phyloP scores from a whole-genome alignment of 2,113 vertebrate species.

The Hippopotamus amphibius region DNA sequence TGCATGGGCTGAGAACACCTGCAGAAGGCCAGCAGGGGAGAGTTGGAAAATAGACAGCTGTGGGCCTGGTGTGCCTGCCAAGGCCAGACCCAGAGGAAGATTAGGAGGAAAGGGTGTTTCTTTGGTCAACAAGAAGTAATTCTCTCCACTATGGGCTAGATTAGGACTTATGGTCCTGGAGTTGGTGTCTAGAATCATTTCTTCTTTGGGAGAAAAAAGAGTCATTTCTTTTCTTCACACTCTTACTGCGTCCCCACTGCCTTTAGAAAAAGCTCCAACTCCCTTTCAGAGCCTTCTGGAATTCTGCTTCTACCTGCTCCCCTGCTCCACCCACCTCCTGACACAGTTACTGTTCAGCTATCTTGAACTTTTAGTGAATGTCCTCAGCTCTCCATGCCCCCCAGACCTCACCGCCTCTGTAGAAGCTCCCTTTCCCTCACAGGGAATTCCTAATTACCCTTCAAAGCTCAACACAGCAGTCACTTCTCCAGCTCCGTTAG shows the following conservation, averaged over 20 bases:
- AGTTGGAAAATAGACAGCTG: rapidly evolving
- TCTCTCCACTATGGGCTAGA: neutral
- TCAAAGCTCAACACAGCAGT: no score
- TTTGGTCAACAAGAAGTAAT: neutral
- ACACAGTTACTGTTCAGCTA: neutral
- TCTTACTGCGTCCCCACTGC: neutral
- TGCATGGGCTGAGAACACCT: no score
- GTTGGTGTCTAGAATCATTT: neutral
- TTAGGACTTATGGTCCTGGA: neutral
- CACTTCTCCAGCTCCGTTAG: neutral
- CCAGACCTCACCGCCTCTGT: neutral
- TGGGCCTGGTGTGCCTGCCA: rapidly evolving
- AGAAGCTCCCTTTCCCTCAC: neutral
- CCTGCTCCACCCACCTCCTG: neutral
- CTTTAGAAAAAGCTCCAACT: neutral
- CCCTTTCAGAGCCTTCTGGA: no score
- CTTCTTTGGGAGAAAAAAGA: neutral
- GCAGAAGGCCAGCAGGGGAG: no score
- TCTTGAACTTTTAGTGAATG: rapidly evolving
- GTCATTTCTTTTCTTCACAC: neutral
- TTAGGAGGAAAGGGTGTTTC: neutral
- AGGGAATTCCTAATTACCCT: neutral
- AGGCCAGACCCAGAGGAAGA: no score
- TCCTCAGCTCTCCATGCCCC: neutral
- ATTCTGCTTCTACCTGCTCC: no score